Conservation (phyloP, 2,797 vertebrate genomes). For the Helostoma temminkii region DNA sequence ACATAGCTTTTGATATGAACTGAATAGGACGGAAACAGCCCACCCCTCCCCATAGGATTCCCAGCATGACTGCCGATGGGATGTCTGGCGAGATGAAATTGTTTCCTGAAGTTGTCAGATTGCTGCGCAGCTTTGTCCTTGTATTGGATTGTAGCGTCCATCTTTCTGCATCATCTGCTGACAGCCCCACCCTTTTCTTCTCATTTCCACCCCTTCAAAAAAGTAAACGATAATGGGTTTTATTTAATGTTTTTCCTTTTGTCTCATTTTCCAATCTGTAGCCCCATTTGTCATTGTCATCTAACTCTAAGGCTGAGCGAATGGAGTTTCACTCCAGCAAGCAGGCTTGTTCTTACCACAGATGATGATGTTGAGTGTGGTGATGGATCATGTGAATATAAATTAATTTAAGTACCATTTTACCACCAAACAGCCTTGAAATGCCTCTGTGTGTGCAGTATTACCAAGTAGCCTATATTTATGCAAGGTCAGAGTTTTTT, state of each 20-base stretch:
- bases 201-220: slow-evolving; percentile 72
- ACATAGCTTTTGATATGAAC: slow-evolving; percentile 46
- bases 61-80: slow-evolving; percentile 47
- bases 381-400: slow-evolving; percentile 76
- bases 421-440: slow-evolving; percentile 29
- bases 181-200: slow-evolving; percentile 70
- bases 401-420: slow-evolving; percentile 58
- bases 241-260: slow-evolving; percentile 83
- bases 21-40: slow-evolving; percentile 28
- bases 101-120: slow-evolving; percentile 80
- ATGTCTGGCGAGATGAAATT: slow-evolving; percentile 77
- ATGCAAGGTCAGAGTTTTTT: slow-evolving; percentile 2
- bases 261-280: slow-evolving; percentile 81
- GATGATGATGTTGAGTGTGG: slow-evolving; percentile 80
- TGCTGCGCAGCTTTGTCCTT: slow-evolving; percentile 63
- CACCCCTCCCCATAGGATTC: slow-evolving; percentile 51
- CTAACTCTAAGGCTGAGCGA: slow-evolving; percentile 70
- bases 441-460: slow-evolving; percentile 23
- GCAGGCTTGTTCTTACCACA: slow-evolving; percentile 74
- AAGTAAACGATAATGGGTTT: slow-evolving; percentile 79
- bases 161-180: slow-evolving; percentile 67
- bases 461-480: slow-evolving; percentile 22
- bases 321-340: slow-evolving; percentile 75
- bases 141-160: slow-evolving; percentile 66
- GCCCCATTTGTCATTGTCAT: slow-evolving; percentile 82